Evolutionary conservation across 2,113 vertebrate species (phyloP), one percentile per base, ranked within the genome.

Genomic region (Rhinolophus ferrumequinum): DNA sequence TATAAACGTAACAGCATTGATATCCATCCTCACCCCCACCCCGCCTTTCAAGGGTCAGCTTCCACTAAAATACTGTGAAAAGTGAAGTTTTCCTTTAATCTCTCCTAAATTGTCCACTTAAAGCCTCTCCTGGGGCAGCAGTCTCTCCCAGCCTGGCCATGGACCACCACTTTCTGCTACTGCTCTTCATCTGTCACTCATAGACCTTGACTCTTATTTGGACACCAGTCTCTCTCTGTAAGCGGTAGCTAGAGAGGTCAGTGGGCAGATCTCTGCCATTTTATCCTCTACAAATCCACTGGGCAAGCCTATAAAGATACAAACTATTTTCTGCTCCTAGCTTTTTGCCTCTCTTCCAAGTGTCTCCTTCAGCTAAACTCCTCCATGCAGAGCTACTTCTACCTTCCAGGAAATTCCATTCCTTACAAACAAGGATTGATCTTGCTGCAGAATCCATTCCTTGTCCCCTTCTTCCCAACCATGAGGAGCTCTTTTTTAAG

Each of bases 81-180:
- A 82, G 7, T 60, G 33, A 86, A 67, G 18, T 1, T 77, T 52
- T 64, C 10, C 33, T 92, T 67, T 14, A 50, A 14, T 88, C 22
- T 76, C 21, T 84, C 70, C 15, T 66, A 35, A 86, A 13, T 6
- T 76, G 26, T 47, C 58, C 26, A 30, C n/a, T 72, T 28, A 66
- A 28, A 38, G 84, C 22, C 10, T 81, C 41, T 19, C 73, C 50
- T 47, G 16, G 38, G 24, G 6, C 13, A 80, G 9, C 28, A 76
- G 24, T 44, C 58, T 62, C 16, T 90, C 80, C 28, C 56, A 28
- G 10, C 1, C 76, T 26, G 21, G 24, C 44, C 2, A 28, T 0
- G 0, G 58, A 21, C 8, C 15, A 14, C 2, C 6, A 5, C 0
- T 75, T 7, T 44, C 24, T 79, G 56, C 14, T 6, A 3, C 22